Evolutionary conservation across 2,113 vertebrate genomes (phyloP), one percentile per base, ranked within the genome.

Genomic region (Clinocottus analis): DNA sequence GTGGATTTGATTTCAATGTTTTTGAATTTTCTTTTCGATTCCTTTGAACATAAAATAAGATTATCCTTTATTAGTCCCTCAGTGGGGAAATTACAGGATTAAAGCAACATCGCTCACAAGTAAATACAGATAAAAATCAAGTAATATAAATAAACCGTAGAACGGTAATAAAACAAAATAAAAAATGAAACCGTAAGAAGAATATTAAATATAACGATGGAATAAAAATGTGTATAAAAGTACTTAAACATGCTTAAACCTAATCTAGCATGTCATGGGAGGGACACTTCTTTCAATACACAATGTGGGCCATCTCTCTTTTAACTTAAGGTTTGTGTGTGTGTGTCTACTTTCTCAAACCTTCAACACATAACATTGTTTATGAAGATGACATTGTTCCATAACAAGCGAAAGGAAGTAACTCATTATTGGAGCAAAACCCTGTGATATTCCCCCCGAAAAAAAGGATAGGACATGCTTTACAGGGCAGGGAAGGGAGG

Each of bases 401-500:
- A 77, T 41, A 77, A 75, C 78, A 68, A 75, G 84, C 82, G 64
- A 25, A 71, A 68, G 81, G 85, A 90, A 83, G 85, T 61, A 77
- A 84, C 45, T 85, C 68, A 88, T 85, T 87, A 80, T 83, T 27
- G 64, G 39, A 74, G 61, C 25, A 49, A 87, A 80, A 69, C 69
- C 63, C 8, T 70, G 75, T 25, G 49, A 83, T 79, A 80, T 78
- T 82, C 78, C 23, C n/a, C n/a, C n/a, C n/a, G n/a, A 75, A 75
- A 86, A 75, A 75, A 86, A 69, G 74, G 71, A 89, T 49, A 69
- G 63, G 68, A 79, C 79, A 65, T 39, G 65, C 72, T 92, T 93
- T 90, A 92, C 81, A 61, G 88, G 86, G 79, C 82, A 55, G 79
- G 51, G 60, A 85, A 77, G 80, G 83, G 60, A 87, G 88, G 65